Conservation (phyloP, 2,888 invertebrate genomes). For the Hirtodrosophila trivittata region DNA sequence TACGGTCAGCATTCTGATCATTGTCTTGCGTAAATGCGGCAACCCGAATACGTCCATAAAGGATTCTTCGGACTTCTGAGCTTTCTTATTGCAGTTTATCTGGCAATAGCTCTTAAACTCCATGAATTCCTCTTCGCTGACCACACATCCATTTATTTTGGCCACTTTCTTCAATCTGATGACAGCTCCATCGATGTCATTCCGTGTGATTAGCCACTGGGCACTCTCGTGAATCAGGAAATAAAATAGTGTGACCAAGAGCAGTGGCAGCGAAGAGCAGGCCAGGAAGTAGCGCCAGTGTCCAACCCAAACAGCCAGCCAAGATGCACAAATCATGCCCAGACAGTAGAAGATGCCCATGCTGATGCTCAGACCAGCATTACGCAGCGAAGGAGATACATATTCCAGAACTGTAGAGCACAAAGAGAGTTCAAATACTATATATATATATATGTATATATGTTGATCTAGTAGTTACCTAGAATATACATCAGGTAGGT, state of each 20-base stretch:
- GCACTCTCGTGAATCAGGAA: conserved; percentile 86
- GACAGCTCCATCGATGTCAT: conserved; percentile 84
- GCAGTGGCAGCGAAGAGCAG: conserved; percentile 84
- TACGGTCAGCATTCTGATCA: conserved; percentile 85
- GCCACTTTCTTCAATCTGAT: conserved; percentile 85
- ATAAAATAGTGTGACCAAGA: conserved; percentile 84
- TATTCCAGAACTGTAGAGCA: conserved; percentile 85
- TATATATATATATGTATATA: no score
- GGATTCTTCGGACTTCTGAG: conserved; percentile 17
- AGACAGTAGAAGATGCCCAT: conserved; percentile 85
- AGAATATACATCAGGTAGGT: conserved; percentile 87
- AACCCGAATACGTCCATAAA: conserved; percentile 84
- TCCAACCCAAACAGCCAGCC: conserved; percentile 83
- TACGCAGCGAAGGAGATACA: conserved; percentile 85
- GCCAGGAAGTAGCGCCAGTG: conserved; percentile 85
- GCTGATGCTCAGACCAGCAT: conserved; percentile 85
- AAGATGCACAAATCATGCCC: conserved; percentile 84
- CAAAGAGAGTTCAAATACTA: no score
- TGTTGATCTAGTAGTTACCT: no score
- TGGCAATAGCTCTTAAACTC: conserved; percentile 74
- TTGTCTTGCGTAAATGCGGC: conserved; percentile 84
- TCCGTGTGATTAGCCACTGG: conserved; percentile 86
- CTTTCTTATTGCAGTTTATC: conserved; percentile 42
- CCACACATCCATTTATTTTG: conserved; percentile 83
- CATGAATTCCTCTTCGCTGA: conserved; percentile 77